Conservation (phyloP, 2,797 vertebrate species). For the Podargus strigoides region DNA sequence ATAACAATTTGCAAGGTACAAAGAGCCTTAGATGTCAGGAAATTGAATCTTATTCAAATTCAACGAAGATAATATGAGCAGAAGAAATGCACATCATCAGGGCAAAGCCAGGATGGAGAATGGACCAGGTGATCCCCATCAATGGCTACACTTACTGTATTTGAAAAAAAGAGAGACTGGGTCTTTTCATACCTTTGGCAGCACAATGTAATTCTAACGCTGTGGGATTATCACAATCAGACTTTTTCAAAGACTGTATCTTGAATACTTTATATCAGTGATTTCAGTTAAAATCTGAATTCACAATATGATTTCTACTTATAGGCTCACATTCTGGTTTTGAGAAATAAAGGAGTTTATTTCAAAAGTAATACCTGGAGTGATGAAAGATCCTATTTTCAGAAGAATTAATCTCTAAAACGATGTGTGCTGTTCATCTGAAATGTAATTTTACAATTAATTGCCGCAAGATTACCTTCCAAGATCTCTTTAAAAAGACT, state of each 20-base stretch:
- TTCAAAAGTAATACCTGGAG: background rate
- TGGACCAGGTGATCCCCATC: background rate
- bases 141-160: background rate
- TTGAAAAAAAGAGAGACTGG: background rate
- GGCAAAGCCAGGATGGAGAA: background rate
- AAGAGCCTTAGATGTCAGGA: slow-evolving; percentile 9
- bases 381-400: background rate
- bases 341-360: background rate
- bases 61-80: background rate
- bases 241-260: background rate
- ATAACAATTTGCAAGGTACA: background rate
- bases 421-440: background rate
- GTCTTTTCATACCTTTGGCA: background rate
- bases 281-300: background rate
- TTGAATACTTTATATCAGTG: background rate
- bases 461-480: background rate
- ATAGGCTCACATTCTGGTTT: background rate
- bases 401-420: slow-evolving; percentile 1
- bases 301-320: background rate
- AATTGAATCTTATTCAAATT: slow-evolving; percentile 24
- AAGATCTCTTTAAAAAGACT: background rate
- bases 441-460: slow-evolving; percentile 12
- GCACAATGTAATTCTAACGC: background rate
- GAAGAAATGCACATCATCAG: background rate
- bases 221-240: background rate